A percentile compares a stretch with the other conserved stretches of the same genome.
Conservation (phyloP, 2,888 invertebrate species). For the Mactromeris polynyma region DNA sequence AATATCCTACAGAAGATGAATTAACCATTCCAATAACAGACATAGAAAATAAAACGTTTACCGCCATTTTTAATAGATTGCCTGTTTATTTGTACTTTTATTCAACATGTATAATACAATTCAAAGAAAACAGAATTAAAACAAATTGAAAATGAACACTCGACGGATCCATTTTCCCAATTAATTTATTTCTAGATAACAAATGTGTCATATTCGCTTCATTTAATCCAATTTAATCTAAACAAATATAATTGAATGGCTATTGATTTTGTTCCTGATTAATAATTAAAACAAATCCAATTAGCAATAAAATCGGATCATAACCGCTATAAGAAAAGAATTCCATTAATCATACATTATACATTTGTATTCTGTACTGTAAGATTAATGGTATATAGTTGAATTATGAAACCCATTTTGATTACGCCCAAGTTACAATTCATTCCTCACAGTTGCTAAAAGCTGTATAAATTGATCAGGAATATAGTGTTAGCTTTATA, state of each 20-base stretch:
- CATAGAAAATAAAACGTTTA: too few relatives aligned
- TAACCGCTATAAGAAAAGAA: neutral
- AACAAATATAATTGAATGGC: neutral
- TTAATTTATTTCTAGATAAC: neutral
- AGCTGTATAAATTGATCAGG: too few relatives aligned
- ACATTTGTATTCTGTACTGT: too few relatives aligned
- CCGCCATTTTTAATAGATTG: too few relatives aligned
- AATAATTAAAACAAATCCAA: neutral
- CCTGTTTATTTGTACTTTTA: neutral
- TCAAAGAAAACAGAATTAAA: neutral
- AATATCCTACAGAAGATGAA: too few relatives aligned
- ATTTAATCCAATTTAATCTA: conserved; percentile 1
- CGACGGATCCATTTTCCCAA: neutral
- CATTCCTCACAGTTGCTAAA: too few relatives aligned
- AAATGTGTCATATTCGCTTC: neutral
- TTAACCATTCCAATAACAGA: too few relatives aligned
- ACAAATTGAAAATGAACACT: neutral
- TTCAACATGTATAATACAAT: neutral
- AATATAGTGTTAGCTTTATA: too few relatives aligned
- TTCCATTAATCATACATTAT: too few relatives aligned
- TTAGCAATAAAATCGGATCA: neutral
- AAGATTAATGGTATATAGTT: too few relatives aligned
- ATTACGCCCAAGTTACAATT: too few relatives aligned
- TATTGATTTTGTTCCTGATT: conserved; percentile 12
- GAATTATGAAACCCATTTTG: too few relatives aligned